Conservation (phyloP, 2,797 vertebrate species). For the Leptodactylus fallax region DNA sequence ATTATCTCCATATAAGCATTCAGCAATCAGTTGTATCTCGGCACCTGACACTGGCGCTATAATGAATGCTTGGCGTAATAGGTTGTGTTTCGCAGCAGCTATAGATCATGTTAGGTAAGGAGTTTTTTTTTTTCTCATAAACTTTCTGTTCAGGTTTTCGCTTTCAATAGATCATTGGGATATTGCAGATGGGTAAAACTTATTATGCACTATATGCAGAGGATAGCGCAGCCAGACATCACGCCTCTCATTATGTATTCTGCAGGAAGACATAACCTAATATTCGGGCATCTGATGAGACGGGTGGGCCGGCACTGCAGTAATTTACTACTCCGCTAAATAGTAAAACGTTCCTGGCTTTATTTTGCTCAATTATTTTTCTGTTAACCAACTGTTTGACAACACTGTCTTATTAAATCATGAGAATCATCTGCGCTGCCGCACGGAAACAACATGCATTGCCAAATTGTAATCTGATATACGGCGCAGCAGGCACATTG, state of each 20-base stretch:
- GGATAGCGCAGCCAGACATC: constrained; percentile 2
- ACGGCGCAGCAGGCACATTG: neutral
- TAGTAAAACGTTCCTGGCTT: neutral
- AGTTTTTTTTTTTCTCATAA: neutral
- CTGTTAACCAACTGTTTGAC: neutral
- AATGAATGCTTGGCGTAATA: constrained; percentile 19
- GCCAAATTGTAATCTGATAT: neutral
- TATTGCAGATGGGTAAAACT: constrained; percentile 4
- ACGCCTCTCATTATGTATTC: constrained; percentile 17
- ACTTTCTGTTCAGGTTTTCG: constrained; percentile 1
- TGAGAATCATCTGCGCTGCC: neutral
- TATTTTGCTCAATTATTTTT: neutral
- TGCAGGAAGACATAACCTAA: constrained; percentile 15
- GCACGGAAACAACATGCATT: neutral
- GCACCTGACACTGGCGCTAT: constrained; percentile 35
- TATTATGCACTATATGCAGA: constrained; percentile 30
- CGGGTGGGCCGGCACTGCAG: neutral
- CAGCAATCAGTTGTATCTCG: constrained; percentile 20
- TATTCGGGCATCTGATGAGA: neutral
- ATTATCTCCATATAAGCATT: constrained; percentile 25
- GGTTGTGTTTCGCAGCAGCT: constrained; percentile 7
- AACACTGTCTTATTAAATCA: neutral
- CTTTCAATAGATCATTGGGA: neutral
- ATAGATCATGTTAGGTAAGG: neutral
- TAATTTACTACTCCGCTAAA: neutral